phyloP scores from a whole-genome alignment of 2,797 vertebrate species.

The Xenopus petersii region DNA sequence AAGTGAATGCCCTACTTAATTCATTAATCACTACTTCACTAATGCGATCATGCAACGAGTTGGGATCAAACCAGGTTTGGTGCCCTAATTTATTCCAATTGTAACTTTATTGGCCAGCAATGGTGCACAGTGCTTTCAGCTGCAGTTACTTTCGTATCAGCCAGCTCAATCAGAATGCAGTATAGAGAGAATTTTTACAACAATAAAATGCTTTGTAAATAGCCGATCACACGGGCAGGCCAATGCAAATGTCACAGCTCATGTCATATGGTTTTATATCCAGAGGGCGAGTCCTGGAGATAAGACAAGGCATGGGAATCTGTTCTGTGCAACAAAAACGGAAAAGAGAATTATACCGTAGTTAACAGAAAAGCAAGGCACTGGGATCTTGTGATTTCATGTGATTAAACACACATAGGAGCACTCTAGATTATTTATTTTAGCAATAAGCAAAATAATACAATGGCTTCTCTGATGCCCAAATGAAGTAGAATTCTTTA shows the following conservation, averaged over 20 bases:
- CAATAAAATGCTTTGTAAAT: constrained; percentile 15
- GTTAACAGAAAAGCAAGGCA: background rate
- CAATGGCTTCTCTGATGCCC: no score
- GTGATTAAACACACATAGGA: background rate
- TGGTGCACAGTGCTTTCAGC: background rate
- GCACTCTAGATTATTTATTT: no score
- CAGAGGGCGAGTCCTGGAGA: background rate
- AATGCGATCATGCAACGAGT: no score
- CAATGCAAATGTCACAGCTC: background rate
- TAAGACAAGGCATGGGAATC: no score
- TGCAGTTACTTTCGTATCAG: background rate
- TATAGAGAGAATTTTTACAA: background rate
- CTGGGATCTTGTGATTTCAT: constrained; percentile 10
- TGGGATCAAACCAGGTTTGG: background rate
- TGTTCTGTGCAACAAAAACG: no score
- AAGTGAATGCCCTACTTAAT: background rate
- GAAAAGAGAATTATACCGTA: background rate
- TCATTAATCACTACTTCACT: background rate
- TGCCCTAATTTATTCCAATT: background rate
- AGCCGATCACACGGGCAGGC: constrained; percentile 13
- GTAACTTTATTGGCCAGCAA: background rate
- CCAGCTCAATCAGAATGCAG: background rate
- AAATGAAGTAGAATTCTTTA: no score
- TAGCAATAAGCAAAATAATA: no score
- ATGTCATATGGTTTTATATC: background rate